A percentile compares a stretch with the other conserved stretches of the same genome.
Evolutionary conservation across 2,888 invertebrate species (phyloP).

Genomic region (Gryllus longicercus): DNA sequence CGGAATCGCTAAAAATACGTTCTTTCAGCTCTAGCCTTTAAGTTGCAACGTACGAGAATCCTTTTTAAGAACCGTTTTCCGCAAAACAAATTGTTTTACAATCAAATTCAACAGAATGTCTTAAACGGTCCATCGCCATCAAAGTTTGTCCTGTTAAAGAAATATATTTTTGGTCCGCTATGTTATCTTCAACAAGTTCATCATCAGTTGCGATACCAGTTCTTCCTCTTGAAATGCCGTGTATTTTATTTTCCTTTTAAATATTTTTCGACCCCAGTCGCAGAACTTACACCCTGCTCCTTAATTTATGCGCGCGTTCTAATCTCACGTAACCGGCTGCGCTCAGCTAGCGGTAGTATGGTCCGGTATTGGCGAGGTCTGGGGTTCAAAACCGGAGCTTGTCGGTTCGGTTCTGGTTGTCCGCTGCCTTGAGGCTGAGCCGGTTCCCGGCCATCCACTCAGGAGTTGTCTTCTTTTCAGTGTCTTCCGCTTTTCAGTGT

Average conservation of each 20-base stretch:
- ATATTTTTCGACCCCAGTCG: background rate
- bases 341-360: background rate
- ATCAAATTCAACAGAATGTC: too few species aligned
- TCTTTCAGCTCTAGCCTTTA: too few species aligned
- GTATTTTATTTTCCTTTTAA: background rate
- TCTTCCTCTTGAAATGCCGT: background rate
- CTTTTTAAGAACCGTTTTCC: too few species aligned
- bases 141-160: too few species aligned
- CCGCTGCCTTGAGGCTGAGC: background rate
- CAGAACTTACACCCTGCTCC: background rate
- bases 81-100: too few species aligned
- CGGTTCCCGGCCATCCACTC: background rate
- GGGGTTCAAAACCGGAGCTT: background rate
- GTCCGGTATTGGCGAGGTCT: background rate
- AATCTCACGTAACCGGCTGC: background rate
- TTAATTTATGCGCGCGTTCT: background rate
- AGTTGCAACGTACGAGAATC: too few species aligned
- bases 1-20: too few species aligned
- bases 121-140: too few species aligned
- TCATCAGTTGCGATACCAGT: background rate
- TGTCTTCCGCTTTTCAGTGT: constrained; percentile 5
- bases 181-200: background rate
- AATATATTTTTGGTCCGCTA: background rate
- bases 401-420: background rate
- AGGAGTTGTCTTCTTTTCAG: background rate